Evolutionary conservation across 2,797 vertebrate genomes (phyloP), one percentile per base, ranked within the genome.

Genomic region (Schizothorax lantsangensis): DNA sequence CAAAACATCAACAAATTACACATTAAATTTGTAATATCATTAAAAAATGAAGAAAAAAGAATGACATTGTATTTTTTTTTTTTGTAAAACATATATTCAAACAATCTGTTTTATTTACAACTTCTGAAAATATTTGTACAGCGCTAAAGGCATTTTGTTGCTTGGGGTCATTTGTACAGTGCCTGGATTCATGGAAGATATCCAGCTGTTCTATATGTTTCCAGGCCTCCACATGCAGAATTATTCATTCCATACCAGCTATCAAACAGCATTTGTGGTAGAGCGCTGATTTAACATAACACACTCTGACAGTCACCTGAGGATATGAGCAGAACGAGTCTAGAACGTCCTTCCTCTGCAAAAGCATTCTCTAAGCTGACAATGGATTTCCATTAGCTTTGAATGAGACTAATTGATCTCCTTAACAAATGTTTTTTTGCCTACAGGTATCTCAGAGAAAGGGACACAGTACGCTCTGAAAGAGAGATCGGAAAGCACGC

Each of bases 371-470:
- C 86, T 78, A 38, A 45, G 38, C 84, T 84, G 86, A 89, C 88
- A 88, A 77, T 83, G 83, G 88, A 86, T 84, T 85, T 86, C 84
- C 74, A 88, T 88, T 90, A 88, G 87, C 86, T 75, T 72, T n/a
- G 7, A 72, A 57, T 33, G 84, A 84, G 83, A 89, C 89, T 88
- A 89, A 90, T 90, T 86, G 81, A 86, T 79, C 81, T 88, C 83
- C 73, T 68, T 79, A 81, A 87, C 57, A 72, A 85, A 84, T 78
- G 62, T 73, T 86, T 84, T 72, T 83, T 64, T 12, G 14, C 33
- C 72, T 57, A 86, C 54, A 80, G 79, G 52, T 81, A 49, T 81
- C 26, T 26, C 38, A 38, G 78, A 79, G 77, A 85, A 45, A 72
- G 47, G 47, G 40, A 72, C 68, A 62, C 9, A 8, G 49, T 43